Percentiles rank a stretch among this genome's conserved stretches.
Evolutionary conservation across 2,797 vertebrate species (phyloP).

Genomic region (Crocidura indochinensis): DNA sequence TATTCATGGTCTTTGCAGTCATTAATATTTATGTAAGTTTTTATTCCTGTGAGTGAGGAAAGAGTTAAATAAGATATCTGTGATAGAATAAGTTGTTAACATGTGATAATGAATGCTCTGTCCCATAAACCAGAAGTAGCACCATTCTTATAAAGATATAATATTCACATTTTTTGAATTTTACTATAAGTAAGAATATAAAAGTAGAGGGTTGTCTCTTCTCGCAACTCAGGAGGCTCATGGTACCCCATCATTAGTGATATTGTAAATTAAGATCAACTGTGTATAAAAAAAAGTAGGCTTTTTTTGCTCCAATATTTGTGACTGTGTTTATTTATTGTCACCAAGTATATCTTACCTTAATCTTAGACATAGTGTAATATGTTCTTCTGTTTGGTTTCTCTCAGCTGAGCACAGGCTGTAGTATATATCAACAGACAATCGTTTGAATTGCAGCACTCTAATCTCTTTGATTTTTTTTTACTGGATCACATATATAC

Average conservation of each 20-base stretch:
- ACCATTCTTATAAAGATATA: not conserved
- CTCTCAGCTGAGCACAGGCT: constrained; percentile 62
- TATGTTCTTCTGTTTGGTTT: constrained; percentile 57
- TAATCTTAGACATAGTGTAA: not conserved
- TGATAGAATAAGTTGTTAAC: not conserved
- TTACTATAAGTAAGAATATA: not conserved
- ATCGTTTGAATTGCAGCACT: constrained; percentile 20
- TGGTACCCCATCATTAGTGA: not conserved
- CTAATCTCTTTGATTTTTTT: not conserved
- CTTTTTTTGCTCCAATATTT: not conserved
- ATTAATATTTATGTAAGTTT: constrained; percentile 64
- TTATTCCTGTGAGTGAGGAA: constrained; percentile 43
- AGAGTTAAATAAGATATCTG: constrained; percentile 1
- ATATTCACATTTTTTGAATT: not conserved
- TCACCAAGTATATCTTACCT: not conserved
- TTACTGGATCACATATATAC: not conserved
- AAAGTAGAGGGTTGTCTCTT: not conserved
- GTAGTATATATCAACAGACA: not conserved
- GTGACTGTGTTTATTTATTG: not conserved
- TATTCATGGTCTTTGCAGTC: constrained; percentile 16
- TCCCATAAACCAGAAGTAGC: not conserved
- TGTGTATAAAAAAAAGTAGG: constrained; percentile 10
- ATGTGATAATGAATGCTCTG: not conserved
- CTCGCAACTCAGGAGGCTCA: not conserved
- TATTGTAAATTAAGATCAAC: not conserved